These are phyloP conservation scores for Paraplagusia blochii DNA, from an alignment of 2,113 vertebrate species.

Conservation along the genomic window DNA sequence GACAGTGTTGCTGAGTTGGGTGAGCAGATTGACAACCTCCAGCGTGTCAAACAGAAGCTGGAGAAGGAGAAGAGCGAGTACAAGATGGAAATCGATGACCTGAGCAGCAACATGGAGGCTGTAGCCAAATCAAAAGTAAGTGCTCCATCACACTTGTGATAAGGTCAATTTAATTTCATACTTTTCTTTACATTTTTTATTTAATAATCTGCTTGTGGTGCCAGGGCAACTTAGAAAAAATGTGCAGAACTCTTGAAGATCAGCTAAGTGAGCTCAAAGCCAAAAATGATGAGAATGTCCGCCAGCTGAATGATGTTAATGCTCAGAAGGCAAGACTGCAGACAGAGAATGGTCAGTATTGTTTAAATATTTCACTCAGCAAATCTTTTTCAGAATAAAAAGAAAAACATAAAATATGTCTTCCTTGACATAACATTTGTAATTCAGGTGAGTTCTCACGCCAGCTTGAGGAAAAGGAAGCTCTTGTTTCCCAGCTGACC, in stretches of 20 bases:
- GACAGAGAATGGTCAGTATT: slow-evolving; percentile 54
- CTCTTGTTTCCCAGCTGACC: slow-evolving; percentile 7
- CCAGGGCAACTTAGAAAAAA: slow-evolving; percentile 79
- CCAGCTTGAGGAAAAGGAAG: slow-evolving; percentile 6
- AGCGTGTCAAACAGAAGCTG: slow-evolving; percentile 58
- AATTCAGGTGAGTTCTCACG: slow-evolving; percentile 74
- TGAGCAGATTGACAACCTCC: no score
- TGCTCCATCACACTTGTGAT: background rate
- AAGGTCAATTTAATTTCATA: background rate
- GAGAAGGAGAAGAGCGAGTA: slow-evolving; percentile 61
- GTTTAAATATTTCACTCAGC: no score
- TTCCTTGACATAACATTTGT: background rate
- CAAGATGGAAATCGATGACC: slow-evolving; percentile 55
- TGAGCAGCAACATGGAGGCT: slow-evolving; percentile 57
- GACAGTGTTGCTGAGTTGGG: no score
- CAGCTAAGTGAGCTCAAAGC: slow-evolving; percentile 82
- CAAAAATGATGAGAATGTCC: slow-evolving; percentile 49
- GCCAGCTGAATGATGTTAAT: slow-evolving; percentile 40
- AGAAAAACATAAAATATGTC: no score
- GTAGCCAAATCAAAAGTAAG: slow-evolving; percentile 76
- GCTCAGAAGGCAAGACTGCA: slow-evolving; percentile 41
- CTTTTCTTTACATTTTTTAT: background rate
- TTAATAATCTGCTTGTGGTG: no score
- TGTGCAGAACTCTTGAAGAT: slow-evolving; percentile 84
- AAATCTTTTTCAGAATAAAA: no score